Conservation (phyloP, 2,113 vertebrate genomes). For the Hydrochoerus hydrochaeris region DNA sequence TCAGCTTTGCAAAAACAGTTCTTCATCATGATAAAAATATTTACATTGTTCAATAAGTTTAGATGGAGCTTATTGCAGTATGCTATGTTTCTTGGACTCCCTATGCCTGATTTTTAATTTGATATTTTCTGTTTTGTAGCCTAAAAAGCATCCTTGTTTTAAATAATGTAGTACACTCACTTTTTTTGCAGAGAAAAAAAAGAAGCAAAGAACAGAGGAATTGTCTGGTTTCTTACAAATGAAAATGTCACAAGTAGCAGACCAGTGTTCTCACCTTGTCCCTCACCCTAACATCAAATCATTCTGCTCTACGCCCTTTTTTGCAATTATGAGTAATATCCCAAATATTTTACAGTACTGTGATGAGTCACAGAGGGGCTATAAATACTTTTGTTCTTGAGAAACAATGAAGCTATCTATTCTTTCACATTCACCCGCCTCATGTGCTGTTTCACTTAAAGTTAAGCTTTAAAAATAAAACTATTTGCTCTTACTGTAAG, state of each 20-base stretch:
- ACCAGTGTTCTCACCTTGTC: constrained; percentile 12
- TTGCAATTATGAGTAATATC: constrained; percentile 73
- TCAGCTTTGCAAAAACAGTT: not conserved
- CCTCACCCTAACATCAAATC: constrained; percentile 27
- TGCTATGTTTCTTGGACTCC: not conserved
- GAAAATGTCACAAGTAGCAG: constrained; percentile 29
- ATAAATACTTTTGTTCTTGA: constrained; percentile 75
- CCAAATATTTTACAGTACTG: constrained; percentile 74
- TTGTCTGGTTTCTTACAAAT: not conserved
- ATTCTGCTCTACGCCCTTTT: constrained; percentile 46
- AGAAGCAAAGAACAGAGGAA: not conserved
- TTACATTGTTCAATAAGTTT: not conserved
- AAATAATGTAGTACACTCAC: not conserved
- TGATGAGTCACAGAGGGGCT: constrained; percentile 72
- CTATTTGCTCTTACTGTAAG: constrained; percentile 64
- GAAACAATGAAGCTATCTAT: constrained; percentile 74
- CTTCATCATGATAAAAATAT: not conserved
- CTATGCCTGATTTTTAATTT: not conserved
- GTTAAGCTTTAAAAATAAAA: constrained; percentile 75
- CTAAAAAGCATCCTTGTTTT: constrained; percentile 13
- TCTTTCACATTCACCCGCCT: constrained; percentile 57
- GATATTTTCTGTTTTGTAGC: not conserved
- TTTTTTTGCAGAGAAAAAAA: constrained; percentile 47
- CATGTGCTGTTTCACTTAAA: constrained; percentile 67
- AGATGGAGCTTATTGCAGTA: not conserved